phyloP scores from a whole-genome alignment of 2,888 invertebrate species.

The Dasysyrphus albostriatus region DNA sequence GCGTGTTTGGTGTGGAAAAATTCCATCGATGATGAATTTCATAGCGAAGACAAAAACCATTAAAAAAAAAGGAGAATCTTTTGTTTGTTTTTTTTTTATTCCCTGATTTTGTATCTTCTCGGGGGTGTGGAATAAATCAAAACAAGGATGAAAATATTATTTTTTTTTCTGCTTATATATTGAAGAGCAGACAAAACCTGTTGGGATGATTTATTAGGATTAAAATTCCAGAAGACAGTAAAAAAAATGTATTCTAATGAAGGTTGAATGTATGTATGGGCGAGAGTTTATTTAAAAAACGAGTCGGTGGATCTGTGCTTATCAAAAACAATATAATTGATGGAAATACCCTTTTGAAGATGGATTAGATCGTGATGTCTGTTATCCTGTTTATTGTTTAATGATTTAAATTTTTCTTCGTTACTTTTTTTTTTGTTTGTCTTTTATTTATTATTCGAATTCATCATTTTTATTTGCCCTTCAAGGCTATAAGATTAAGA shows the following conservation, averaged over 20 bases:
- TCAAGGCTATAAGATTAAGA: too few species aligned
- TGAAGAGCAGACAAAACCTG: conserved; percentile 25
- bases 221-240: conserved; percentile 38
- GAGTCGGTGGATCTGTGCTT: conserved; percentile 33
- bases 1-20: conserved; percentile 1
- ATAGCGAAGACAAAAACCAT: conserved; percentile 30
- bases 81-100: conserved; percentile 4
- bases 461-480: too few species aligned
- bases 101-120: not conserved
- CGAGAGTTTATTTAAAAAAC: not conserved
- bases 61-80: conserved; percentile 23
- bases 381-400: conserved; percentile 48
- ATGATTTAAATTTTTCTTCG: conserved; percentile 53
- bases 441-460: not conserved
- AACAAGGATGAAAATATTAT: not conserved
- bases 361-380: conserved; percentile 46
- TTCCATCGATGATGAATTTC: conserved; percentile 54
- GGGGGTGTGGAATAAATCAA: conserved; percentile 34
- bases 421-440: not conserved
- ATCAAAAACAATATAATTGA: conserved; percentile 46
- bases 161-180: not conserved
- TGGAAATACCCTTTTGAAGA: conserved; percentile 49
- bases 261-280: conserved; percentile 12
- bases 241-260: conserved; percentile 56
- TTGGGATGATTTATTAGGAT: conserved; percentile 66